These are phyloP conservation scores for Glaucopsyche alexis DNA, from an alignment of 2,888 invertebrate genomes.

Conservation along the genomic window DNA sequence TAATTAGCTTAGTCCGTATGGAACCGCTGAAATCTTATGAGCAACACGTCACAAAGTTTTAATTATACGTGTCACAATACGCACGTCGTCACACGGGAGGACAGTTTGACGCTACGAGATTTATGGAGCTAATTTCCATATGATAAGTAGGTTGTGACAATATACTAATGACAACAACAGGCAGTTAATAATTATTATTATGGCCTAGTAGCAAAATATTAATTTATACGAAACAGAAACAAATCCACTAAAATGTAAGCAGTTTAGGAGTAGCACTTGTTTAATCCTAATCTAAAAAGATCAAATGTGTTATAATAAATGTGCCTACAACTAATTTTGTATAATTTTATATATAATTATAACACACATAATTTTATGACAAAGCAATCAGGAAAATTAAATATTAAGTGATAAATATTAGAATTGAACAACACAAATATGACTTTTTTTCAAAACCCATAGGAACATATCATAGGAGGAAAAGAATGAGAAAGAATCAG, in stretches of 20 bases:
- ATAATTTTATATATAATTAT: too few relatives aligned
- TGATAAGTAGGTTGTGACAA: constrained; percentile 26
- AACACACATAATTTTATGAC: too few relatives aligned
- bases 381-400: too few relatives aligned
- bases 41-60: constrained; percentile 47
- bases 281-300: too few relatives aligned
- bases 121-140: constrained; percentile 42
- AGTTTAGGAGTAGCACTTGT: too few relatives aligned
- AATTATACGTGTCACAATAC: constrained; percentile 74
- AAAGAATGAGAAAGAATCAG: background rate
- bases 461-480: background rate
- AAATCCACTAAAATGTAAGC: background rate
- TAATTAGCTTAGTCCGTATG: background rate
- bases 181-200: constrained; percentile 14
- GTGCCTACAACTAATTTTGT: too few relatives aligned
- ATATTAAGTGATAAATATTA: background rate
- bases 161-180: constrained; percentile 17
- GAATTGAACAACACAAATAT: background rate
- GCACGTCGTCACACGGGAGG: constrained; percentile 59
- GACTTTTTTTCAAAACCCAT: background rate
- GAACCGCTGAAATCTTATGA: constrained; percentile 43
- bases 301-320: too few relatives aligned
- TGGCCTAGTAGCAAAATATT: background rate
- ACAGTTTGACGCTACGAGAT: constrained; percentile 61
- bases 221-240: background rate